These are phyloP conservation scores for Lasaia peninsularis DNA, from an alignment of 1,140 invertebrate species.

Conservation along the genomic window DNA sequence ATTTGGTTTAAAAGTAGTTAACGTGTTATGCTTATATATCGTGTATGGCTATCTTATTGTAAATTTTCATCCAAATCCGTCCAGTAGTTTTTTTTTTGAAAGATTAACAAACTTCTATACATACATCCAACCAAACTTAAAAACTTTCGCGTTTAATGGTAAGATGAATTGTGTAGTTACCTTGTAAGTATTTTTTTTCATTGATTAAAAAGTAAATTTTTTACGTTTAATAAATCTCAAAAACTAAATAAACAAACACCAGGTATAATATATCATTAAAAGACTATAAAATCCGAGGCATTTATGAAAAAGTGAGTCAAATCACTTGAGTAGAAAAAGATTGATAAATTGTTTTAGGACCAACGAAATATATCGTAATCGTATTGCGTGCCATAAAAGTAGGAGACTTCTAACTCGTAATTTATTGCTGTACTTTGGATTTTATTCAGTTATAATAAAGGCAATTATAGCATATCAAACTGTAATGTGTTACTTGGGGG, in stretches of 20 bases:
- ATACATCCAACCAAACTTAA: too few species aligned
- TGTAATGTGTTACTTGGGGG: not conserved
- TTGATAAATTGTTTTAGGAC: slow-evolving; percentile 2
- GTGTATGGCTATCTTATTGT: too few species aligned
- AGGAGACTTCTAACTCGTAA: not conserved
- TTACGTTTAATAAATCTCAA: too few species aligned
- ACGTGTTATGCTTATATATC: too few species aligned
- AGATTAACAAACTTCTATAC: too few species aligned
- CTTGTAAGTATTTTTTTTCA: too few species aligned
- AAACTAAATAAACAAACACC: not conserved
- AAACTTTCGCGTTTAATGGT: too few species aligned
- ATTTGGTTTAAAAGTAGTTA: too few species aligned
- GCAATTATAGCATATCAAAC: not conserved
- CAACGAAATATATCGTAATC: not conserved
- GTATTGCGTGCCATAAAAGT: slow-evolving; percentile 1
- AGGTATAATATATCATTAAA: not conserved
- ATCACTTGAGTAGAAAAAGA: slow-evolving; percentile 2
- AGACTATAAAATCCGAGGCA: not conserved
- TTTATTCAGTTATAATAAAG: not conserved
- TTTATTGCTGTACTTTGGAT: not conserved
- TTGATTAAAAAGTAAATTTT: too few species aligned
- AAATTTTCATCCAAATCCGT: too few species aligned
- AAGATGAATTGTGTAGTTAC: too few species aligned
- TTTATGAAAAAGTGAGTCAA: slow-evolving; percentile 1
- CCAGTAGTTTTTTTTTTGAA: too few species aligned